Percentiles rank a stretch among this genome's conserved stretches.
These are phyloP conservation scores for Drosophila busckii DNA, from an alignment of 1,140 invertebrate genomes.

Conservation along the genomic window DNA sequence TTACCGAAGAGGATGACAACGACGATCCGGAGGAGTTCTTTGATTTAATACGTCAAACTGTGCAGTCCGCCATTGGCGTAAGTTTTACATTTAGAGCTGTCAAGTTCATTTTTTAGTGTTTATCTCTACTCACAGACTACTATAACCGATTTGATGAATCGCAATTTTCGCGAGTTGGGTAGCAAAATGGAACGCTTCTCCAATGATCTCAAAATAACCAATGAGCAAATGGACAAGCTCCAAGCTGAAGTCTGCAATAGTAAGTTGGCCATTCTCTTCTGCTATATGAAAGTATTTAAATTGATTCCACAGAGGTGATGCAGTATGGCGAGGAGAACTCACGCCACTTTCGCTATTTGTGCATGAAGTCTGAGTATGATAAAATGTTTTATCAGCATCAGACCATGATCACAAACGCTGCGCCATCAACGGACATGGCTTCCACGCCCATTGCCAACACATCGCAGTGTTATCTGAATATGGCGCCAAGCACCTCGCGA, in stretches of 20 bases:
- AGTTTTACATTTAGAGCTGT: neutral
- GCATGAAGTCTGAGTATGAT: conserved; percentile 78
- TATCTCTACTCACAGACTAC: conserved; percentile 22
- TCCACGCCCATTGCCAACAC: neutral
- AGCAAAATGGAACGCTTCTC: conserved; percentile 62
- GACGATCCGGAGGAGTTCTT: conserved; percentile 75
- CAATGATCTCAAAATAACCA: conserved; percentile 57
- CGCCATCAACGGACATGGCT: conserved; percentile 22
- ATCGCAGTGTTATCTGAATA: conserved; percentile 5
- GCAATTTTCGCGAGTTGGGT: conserved; percentile 59
- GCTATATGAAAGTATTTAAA: neutral
- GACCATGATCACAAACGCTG: too few relatives aligned
- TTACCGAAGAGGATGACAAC: conserved; percentile 55
- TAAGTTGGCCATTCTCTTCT: conserved; percentile 18
- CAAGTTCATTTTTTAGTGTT: neutral
- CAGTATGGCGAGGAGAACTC: conserved; percentile 74
- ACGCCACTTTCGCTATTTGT: conserved; percentile 71
- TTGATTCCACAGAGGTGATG: conserved; percentile 39
- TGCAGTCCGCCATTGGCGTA: conserved; percentile 62
- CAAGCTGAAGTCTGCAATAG: conserved; percentile 54
- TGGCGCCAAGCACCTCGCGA: conserved; percentile 1
- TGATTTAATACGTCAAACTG: conserved; percentile 63
- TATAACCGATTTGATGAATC: conserved; percentile 45
- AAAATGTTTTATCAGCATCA: conserved; percentile 77
- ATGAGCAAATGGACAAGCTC: conserved; percentile 49